Conservation (phyloP, 2,113 vertebrate species). For the Mola mola region DNA sequence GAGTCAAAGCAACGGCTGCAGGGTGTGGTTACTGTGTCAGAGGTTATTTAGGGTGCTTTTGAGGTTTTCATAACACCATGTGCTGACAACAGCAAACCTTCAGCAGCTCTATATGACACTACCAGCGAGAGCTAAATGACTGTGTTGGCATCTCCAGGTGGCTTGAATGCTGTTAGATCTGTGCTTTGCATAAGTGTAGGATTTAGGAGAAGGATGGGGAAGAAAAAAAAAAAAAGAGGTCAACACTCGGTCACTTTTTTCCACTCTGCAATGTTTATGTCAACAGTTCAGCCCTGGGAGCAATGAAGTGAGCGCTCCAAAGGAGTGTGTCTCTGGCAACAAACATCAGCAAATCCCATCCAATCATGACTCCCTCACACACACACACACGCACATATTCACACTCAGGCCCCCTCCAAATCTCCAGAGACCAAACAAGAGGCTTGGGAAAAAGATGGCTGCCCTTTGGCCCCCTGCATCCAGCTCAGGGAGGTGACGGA, state of each 20-base stretch:
- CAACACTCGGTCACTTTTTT: slow-evolving; percentile 71
- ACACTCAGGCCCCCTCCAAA: slow-evolving; percentile 49
- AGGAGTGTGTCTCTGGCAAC: slow-evolving; percentile 80
- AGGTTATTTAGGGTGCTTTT: slow-evolving; percentile 49
- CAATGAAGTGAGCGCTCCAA: slow-evolving; percentile 64
- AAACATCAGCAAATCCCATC: slow-evolving; percentile 83
- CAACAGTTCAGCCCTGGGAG: slow-evolving; percentile 70
- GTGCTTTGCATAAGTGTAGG: slow-evolving; percentile 20
- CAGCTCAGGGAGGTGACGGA: slow-evolving; percentile 79
- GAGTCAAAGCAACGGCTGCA: slow-evolving; percentile 69
- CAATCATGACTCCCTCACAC: slow-evolving; percentile 66
- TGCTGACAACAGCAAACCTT: slow-evolving; percentile 23
- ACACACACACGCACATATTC: slow-evolving; percentile 31
- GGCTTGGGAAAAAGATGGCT: slow-evolving; percentile 85
- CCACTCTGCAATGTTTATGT: slow-evolving; percentile 78
- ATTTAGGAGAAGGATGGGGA: slow-evolving; percentile 30
- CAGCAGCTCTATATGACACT: slow-evolving; percentile 10
- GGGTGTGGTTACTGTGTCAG: slow-evolving; percentile 48
- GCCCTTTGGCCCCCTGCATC: slow-evolving; percentile 75
- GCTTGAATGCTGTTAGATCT: slow-evolving; percentile 27
- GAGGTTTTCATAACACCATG: slow-evolving; percentile 61
- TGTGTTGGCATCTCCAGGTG: slow-evolving; percentile 59
- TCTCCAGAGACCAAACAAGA: slow-evolving; percentile 73
- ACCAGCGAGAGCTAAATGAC: slow-evolving; percentile 37
- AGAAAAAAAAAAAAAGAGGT: slow-evolving; percentile 46